Evolutionary conservation across 1,140 invertebrate genomes (phyloP), one percentile per base, ranked within the genome.

Genomic region (Glossosoma conforme): DNA sequence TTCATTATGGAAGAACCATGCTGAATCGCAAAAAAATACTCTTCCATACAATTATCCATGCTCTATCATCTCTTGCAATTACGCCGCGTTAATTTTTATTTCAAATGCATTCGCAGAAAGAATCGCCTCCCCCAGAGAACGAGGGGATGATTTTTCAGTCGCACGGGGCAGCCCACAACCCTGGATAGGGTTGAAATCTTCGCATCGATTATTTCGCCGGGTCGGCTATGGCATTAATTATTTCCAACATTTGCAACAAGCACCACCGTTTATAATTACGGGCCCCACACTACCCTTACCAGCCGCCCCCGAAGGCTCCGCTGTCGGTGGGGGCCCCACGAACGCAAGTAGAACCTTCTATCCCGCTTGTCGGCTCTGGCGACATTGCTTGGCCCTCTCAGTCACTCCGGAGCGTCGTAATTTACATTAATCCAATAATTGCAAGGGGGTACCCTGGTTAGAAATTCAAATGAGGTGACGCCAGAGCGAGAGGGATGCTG

Each of bases 351-450:
- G 32, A 11, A 11, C 15, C 15, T 33, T 40, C 47, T 50, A 14
- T 50, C 47, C 32, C 15, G 15, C 33, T 14, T 33, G 15, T 28
- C 40, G 2, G 3, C 13, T 11, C 20, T 33, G 19, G 28, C 14
- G 10, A 36, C 2, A 33, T 20, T 14, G 20, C 47, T 14, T 38
- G 11, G 6, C 5, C 35, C 15, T 49, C 51, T 43, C 22, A 8
- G 17, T 51, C 52, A 22, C 35, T 30, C 70, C 63, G 66, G 79
- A 82, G 81, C 82, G 80, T 82, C 82, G 84, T 87, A 87, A 88
- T 88, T 88, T 88, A 87, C 85, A 88, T 88, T 88, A 88, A 88
- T 88, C 86, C 85, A 87, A 88, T 88, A 88, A 88, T 87, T 88
- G 85, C 84, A 86, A 85, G 83, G 83, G 85, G 84, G 84, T 86